Conservation (phyloP, 2,113 vertebrate genomes). For the Colius striatus region DNA sequence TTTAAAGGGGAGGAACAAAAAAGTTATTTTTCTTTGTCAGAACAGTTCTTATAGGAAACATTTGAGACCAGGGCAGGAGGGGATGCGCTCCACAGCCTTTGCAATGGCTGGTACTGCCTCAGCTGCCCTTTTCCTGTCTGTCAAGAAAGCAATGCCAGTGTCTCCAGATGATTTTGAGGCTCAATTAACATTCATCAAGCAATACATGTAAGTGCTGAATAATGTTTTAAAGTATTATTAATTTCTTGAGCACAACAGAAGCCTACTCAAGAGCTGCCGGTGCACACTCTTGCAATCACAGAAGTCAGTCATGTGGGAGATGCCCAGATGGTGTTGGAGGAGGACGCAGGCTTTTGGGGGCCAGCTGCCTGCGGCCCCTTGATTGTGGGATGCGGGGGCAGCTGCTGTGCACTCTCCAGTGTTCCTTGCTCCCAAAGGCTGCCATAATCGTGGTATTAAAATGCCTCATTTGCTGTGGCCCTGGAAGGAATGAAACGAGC, state of each 20-base stretch:
- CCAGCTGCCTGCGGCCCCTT: neutral
- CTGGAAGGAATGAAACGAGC: neutral
- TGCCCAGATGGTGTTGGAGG: fast-evolving
- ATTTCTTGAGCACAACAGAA: neutral
- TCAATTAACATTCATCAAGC: neutral
- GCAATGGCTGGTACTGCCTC: fast-evolving
- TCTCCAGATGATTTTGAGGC: neutral
- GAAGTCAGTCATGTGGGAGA: neutral
- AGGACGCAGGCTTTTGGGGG: neutral
- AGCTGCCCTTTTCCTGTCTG: neutral
- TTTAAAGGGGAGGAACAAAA: neutral
- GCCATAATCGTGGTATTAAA: neutral
- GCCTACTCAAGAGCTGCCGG: neutral
- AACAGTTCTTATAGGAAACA: too few species aligned
- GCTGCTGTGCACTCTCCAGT: fast-evolving
- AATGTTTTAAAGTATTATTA: neutral
- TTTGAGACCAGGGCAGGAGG: neutral
- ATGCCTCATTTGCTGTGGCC: fast-evolving
- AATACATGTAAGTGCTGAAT: neutral
- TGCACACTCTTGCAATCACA: neutral
- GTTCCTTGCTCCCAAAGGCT: neutral
- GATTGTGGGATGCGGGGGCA: fast-evolving
- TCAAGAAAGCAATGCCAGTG: neutral
- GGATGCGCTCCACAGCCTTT: neutral
- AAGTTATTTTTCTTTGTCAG: too few species aligned